A percentile compares a stretch with the other conserved stretches of the same genome.
These are phyloP conservation scores for Gila robusta DNA, from an alignment of 2,797 vertebrate genomes.

Conservation along the genomic window DNA sequence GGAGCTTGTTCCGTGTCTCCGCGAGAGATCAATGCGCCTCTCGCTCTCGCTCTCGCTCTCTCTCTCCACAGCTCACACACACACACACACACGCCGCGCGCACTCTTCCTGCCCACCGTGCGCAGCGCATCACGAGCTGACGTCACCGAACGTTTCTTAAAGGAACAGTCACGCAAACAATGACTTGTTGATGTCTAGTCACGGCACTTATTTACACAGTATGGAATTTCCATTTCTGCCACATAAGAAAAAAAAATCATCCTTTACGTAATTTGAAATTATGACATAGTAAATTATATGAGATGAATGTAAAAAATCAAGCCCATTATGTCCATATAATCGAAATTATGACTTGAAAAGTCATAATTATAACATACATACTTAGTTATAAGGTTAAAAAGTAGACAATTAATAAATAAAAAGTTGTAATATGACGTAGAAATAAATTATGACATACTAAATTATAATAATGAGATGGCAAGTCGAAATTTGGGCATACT, in stretches of 20 bases:
- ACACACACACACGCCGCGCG: background rate
- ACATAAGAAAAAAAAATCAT: background rate
- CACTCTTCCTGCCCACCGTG: conserved; percentile 61
- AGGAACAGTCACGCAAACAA: conserved; percentile 71
- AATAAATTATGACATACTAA: too few species aligned
- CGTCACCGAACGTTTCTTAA: conserved; percentile 78
- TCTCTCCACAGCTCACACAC: background rate
- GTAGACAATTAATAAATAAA: too few species aligned
- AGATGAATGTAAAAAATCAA: too few species aligned
- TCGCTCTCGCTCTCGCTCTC: background rate
- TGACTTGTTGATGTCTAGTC: background rate
- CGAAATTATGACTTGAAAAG: too few species aligned
- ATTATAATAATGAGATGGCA: too few species aligned
- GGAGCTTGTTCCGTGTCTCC: conserved; percentile 54
- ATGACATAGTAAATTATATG: background rate
- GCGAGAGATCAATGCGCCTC: conserved; percentile 56
- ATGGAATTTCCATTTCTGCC: background rate
- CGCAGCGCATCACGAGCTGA: conserved; percentile 71
- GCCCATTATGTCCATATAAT: background rate
- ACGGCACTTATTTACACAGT: background rate
- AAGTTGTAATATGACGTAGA: too few species aligned
- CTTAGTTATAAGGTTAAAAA: too few species aligned
- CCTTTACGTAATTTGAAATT: background rate
- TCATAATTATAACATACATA: too few species aligned
- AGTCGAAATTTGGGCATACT: background rate